Base-by-base conservation (phyloP, 35 echinoderm and acorn worm genomes). In the Diadema setosum region DNA sequence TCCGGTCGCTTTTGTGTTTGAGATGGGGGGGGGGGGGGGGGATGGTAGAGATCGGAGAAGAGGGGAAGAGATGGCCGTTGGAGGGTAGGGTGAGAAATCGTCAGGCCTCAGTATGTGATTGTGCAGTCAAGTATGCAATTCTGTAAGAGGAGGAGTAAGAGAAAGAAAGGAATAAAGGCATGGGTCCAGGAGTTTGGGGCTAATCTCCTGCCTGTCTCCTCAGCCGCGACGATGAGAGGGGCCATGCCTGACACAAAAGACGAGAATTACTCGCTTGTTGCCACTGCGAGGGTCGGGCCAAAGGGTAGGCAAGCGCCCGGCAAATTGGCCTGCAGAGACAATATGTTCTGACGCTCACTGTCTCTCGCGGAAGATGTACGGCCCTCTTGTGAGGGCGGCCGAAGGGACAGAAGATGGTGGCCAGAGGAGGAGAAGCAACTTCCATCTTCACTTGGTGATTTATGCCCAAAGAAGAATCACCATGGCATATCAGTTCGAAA, bases 281-380 rank as follows among this genome's bases (percentile, higher is more conserved):
- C 63, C 63, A 18, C 21, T 67, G 27, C 63, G 63, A 67, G 63
- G 63, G 63, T 67, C 30, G 63, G 63, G 63, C 27, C 63, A 67
- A 67, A 67, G 63, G 63, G 63, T 67, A 67, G 63, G 63, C 63
- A 67, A 67, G 63, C 63, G 63, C 63, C 63, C 27, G 63, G 63
- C 63, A 67, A 67, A 67, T 67, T 67, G 63, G 63, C 27, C 63
- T 67, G 63, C 63, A 34, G 63, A 67, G 63, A 67, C 63, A 34
- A 34, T 67, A 67, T 34, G 63, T 34, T 67, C 63, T 3, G 63
- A 34, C 8, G 63, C 63, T 32, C 63, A 15, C 63, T 8, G 8
- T 14, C 63, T 67, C 63, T 33, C 57, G 27, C 37, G 63, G 63
- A 67, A 67, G 63, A 67, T 18, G 26, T 67, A 67, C 63, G 0